A percentile compares a stretch with the other conserved stretches of the same genome.
Evolutionary conservation across 1,140 invertebrate species (phyloP).

Genomic region (Eumeta japonica): DNA sequence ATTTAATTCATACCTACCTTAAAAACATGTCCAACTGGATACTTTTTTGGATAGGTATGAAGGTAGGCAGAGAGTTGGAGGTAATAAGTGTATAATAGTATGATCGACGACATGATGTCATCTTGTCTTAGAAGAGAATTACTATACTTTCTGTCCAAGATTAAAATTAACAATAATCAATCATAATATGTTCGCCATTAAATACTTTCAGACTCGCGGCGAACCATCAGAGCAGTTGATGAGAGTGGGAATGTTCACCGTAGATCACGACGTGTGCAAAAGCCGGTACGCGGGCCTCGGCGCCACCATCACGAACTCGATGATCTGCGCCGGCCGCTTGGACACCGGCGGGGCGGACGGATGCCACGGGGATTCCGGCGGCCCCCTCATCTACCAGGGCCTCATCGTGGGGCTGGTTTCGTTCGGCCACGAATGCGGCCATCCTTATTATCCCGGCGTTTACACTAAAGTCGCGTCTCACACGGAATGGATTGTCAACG

Average conservation of each 20-base stretch:
- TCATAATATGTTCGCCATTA: too few relatives aligned
- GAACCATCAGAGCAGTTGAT: constrained; percentile 37
- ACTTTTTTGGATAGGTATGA: too few relatives aligned
- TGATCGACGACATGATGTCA: too few relatives aligned
- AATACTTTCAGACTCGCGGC: constrained; percentile 27
- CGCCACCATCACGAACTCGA: constrained; percentile 60
- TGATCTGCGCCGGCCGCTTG: constrained; percentile 68
- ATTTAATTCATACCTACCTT: too few relatives aligned
- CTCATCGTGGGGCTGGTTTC: constrained; percentile 60
- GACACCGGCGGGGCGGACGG: constrained; percentile 42
- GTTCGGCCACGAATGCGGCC: constrained; percentile 61
- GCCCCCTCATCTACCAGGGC: constrained; percentile 51
- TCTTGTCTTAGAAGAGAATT: too few relatives aligned
- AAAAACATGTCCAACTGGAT: too few relatives aligned
- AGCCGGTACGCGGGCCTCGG: constrained; percentile 31
- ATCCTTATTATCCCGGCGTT: constrained; percentile 61
- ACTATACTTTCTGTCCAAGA: too few relatives aligned
- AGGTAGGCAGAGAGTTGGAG: too few relatives aligned
- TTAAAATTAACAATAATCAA: too few relatives aligned
- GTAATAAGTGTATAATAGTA: too few relatives aligned
- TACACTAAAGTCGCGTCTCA: constrained; percentile 61
- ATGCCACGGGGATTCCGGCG: constrained; percentile 62
- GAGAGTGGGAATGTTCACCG: constrained; percentile 22
- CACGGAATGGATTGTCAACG: constrained; percentile 51
- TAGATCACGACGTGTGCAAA: constrained; percentile 29